Base-by-base conservation (phyloP, 53 echinoderm and acorn worm genomes). In the Pentamera pediparva region DNA sequence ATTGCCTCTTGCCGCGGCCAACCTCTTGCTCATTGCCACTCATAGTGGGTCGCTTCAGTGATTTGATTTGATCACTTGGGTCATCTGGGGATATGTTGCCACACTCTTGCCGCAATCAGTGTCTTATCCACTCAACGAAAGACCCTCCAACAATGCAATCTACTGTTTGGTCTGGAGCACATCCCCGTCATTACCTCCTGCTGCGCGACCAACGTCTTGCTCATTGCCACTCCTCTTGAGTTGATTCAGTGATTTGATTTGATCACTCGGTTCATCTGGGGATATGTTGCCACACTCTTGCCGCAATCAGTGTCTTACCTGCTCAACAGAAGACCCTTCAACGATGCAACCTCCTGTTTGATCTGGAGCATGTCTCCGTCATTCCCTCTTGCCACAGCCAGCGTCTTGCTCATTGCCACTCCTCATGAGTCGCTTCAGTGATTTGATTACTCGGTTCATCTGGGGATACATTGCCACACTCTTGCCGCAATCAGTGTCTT, bases 311-410 rank as follows among this genome's bases (percentile, higher is more conserved):
- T 17, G 27, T 30, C 39, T 67, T 22, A 93, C 93, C 93, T 87
- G 77, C 77, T 93, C 13, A 93, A 78, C 2, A 93, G 49, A 5
- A 93, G 75, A 70, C 93, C 93, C 48, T 93, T 93, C 12, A 93
- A 81, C 2, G 93, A 93, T 5, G 75, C 65, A 6, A 93, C 82
- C 54, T 93, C 93, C 5, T 86, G 48, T 47, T 90, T 93, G 39
- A 93, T 81, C 25, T 93, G 89, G 3, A 76, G 24, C 5, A 76
- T 51, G 39, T 89, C 93, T 4, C 53, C 75, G 43, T 89, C 93
- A 9, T 55, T 77, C 0, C 60, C 60, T 26, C 76, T 43, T 53
- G 56, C 77, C 2, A 78, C 56, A 11, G 84, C 55, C 5, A 83
- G 59, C 1, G 81, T 62, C 69, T 79, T 83, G 40, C 61, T 83